Base-by-base conservation (phyloP, 2,797 vertebrate species). In the Meriones psammophilus region DNA sequence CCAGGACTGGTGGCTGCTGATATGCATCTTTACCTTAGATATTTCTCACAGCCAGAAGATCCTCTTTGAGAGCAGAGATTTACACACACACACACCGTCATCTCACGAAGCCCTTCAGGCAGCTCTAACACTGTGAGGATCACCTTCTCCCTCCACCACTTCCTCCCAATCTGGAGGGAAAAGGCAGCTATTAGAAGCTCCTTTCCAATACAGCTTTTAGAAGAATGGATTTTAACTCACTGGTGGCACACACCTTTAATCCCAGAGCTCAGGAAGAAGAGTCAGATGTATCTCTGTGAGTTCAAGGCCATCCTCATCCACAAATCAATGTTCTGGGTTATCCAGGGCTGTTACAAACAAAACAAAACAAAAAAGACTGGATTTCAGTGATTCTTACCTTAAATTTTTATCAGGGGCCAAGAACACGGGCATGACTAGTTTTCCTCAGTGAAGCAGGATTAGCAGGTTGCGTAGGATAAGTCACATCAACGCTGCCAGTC, bases 391-490 rank as follows among this genome's bases (percentile, higher is more conserved):
- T 13, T 76, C 13, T 5, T 26, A 54, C 33, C n/a, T 36, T 5
- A 68, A 50, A 20, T 28, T 78, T 88, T n/a, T 46, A 4, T 81
- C 13, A 56, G 28, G 13, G 50, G 33, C n/a, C 58, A 78, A 73
- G 58, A 85, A 91, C 30, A 28, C 88, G 85, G 73, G 64, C 12
- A 46, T 66, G 81, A 50, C 68, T 91, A 39, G 78, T 84, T 84
- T 85, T 74, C 36, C 66, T 39, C 83, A 60, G 28, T 81, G 14
- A 89, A 60, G 15, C 14, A 18, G 80, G 54, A 71, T 73, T 14
- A 46, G 46, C 15, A 30, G 30, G 8, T 71, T 46, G 36, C 64
- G 20, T 12, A 22, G 56, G 24, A 54, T 36, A 60, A 42, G 10
- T 24, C 0, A 0, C 0, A 2, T 64, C 22, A 39, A 90, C 76